Evolutionary conservation across 2,888 invertebrate genomes (phyloP), one percentile per base, ranked within the genome.

Genomic region (Eudasyphora cyanicolor): DNA sequence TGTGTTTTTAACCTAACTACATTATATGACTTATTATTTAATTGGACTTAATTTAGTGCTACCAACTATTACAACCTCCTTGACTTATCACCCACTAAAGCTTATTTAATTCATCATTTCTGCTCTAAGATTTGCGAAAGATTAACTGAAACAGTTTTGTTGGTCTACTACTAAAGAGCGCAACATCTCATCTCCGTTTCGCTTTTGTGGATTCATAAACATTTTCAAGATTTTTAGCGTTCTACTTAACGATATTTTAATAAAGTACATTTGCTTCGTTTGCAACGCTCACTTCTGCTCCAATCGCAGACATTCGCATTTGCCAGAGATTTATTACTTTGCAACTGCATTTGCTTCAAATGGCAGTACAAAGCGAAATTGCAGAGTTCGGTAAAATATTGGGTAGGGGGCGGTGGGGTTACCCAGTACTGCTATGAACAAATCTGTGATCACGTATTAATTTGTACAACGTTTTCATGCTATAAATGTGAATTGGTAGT

Each of bases 161-260:
- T 7, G 19, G 27, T 32, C 17, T 62, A 32, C 7, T 5, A 35
- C 29, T 60, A 2, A 29, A n/a, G 27, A 29, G 12, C 21, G 60
- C 27, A 27, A 0, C 29, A 17, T 12, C 29, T 35, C 17, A n/a
- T 6, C 29, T 21, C n/a, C 38, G 38, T 64, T 64, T 38, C 38
- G 64, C 64, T 38, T 38, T 19, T 19, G 19, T 38, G 19, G 19
- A 38, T 38, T 64, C 5, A 21, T 19, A 64, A 38, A 64, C 19
- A 64, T 19, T 64, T 64, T 38, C 17, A 38, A 19, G 64, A 64
- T 64, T 64, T 38, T 38, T 32, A 7, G 21, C 38, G 24, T 64
- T 64, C 64, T 64, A 24, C 21, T 54, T 64, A 73, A 57, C 57
- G 38, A 73, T 54, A 57, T 57, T 73, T 57, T 57, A 73, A 73